Evolutionary conservation across 2,888 invertebrate genomes (phyloP).

Genomic region (Bruchidius siliquastri): DNA sequence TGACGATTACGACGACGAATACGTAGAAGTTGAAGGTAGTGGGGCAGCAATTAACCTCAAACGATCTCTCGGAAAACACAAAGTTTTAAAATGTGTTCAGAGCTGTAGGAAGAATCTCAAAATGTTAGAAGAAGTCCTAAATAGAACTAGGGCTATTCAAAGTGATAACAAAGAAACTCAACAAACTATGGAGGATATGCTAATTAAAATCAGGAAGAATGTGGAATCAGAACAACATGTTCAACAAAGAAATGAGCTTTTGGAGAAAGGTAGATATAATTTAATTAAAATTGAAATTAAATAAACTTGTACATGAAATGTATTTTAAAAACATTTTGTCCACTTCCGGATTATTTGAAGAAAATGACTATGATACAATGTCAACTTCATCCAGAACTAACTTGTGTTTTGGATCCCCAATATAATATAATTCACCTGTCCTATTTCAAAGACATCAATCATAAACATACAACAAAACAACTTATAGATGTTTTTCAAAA

Average conservation of each 20-base stretch:
- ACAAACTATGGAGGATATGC: conserved; percentile 38
- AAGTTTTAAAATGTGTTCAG: conserved; percentile 23
- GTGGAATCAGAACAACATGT: background rate
- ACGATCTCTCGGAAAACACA: conserved; percentile 11
- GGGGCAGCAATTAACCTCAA: conserved; percentile 16
- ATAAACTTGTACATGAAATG: too few species aligned
- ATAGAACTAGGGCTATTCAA: background rate
- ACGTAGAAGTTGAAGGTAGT: conserved; percentile 28
- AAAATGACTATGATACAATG: background rate
- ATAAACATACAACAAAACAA: too few species aligned
- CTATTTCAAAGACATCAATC: too few species aligned
- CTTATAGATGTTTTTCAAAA: too few species aligned
- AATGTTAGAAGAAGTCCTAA: background rate
- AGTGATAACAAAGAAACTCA: conserved; percentile 29
- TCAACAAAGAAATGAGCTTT: background rate
- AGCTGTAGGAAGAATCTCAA: conserved; percentile 6
- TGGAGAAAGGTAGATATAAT: background rate
- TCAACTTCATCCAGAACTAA: background rate
- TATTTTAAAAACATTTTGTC: too few species aligned
- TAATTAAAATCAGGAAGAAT: conserved; percentile 24
- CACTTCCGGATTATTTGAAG: too few species aligned
- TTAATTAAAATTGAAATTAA: too few species aligned
- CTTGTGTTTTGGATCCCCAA: too few species aligned
- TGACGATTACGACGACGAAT: conserved; percentile 30
- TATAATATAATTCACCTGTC: too few species aligned